Evolutionary conservation across 2,888 invertebrate species (phyloP), one percentile per base, ranked within the genome.

Genomic region (Agelastica alni): DNA sequence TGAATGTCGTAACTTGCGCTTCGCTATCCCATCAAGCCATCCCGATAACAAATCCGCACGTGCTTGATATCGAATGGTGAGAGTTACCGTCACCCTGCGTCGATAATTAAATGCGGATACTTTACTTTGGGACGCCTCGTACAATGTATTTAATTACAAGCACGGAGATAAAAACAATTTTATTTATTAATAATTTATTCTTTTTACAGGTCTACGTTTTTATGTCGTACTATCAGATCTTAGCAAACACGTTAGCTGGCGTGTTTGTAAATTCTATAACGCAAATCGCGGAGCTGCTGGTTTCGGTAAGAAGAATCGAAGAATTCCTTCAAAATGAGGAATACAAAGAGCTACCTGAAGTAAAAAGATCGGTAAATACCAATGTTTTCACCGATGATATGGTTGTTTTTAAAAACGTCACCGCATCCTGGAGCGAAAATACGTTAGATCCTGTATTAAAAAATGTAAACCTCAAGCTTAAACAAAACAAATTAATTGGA

Each of bases 391-490:
- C 28, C 2, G 31, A 45, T 14, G 52, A 52, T 14, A 22, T 26
- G 9, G 14, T 52, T 9, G 10, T 13, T 14, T 30, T 22, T 12
- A 60, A 70, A 9, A 65, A 73, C 43, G 51, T 73, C 1, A 69
- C 69, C 3, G 69, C 72, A 1, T 74, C 74, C 45, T 77, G 76
- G 75, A 67, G 66, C 47, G 60, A 64, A 3, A 49, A 58, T 7
- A 65, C 69, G 3, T 54, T 49, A 37, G 71, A 71, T 16, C 45
- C 63, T 17, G 68, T 80, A 0, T 64, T 89, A 9, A 81, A 81
- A 3, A 80, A 86, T 56, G 76, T 89, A 0, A 85, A 82, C 57
- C 77, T 89, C 41, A 81, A 81, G 0, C 81, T 72, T 0, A 59
- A 63, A 16, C 67, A 61, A 45, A 70, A 72, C 62, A 84, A 73